Evolutionary conservation across 1,140 invertebrate genomes (phyloP), one percentile per base, ranked within the genome.

Genomic region (Harpegnathos saltator): DNA sequence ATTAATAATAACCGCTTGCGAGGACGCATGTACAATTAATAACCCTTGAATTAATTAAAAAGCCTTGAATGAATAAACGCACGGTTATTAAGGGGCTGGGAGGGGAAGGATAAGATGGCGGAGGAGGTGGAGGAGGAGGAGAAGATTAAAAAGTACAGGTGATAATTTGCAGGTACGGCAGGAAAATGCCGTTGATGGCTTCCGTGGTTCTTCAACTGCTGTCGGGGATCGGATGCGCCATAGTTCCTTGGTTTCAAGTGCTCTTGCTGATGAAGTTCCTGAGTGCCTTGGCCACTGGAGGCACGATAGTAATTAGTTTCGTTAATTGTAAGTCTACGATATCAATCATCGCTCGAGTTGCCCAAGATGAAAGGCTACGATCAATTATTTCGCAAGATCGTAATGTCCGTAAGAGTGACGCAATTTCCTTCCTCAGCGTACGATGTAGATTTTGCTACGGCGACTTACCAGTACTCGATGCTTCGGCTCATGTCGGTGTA

Each of bases 131-230:
- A n/a, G n/a, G n/a, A n/a, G n/a, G n/a, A n/a, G n/a, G n/a, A n/a
- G n/a, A n/a, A n/a, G 9, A 73, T 63, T 38, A 26, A 17, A 9
- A 62, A 2, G 11, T 82, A 0, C 12, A 12, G 9, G 1, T 14
- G n/a, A n/a, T n/a, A n/a, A 48, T 56, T 81, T 83, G 92, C 88
- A 96, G 96, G 92, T 97, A 96, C 88, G 97, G 97, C 9, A 95
- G 97, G 77, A 98, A 98, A 93, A 95, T 94, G 62, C 96, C 97
- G 54, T 92, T 98, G 63, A 96, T 98, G 92, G 92, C 96, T 38
- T 96, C 97, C 73, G 94, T 97, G 62, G 87, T 96, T 58, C 92
- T 97, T 11, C 97, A 98, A 92, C 95, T 97, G 66, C 93, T 95
- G 63, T 94, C 96, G 29, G 96, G 96, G 29, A 91, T 95, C 1